phyloP scores from a whole-genome alignment of 2,888 invertebrate genomes.

The Mermis nigrescens region DNA sequence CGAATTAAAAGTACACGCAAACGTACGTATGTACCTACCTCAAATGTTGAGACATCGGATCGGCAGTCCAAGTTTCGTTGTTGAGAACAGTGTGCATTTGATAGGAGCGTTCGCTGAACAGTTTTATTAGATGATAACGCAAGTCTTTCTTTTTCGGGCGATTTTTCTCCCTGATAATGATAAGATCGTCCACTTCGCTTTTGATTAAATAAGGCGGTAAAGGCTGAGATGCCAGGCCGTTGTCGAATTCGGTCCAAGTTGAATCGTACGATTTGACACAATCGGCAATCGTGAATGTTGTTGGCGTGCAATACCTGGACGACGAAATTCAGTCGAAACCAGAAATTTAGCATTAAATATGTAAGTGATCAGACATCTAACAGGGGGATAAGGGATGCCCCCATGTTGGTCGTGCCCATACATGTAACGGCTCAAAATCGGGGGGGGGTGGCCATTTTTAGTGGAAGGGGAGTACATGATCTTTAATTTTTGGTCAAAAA shows the following conservation, averaged over 20 bases:
- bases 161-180: neutral
- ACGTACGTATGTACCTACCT: neutral
- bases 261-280: neutral
- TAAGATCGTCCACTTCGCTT: neutral
- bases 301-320: neutral
- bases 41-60: neutral
- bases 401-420: too few species aligned
- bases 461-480: too few species aligned
- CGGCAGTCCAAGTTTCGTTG: neutral
- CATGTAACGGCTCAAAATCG: too few species aligned
- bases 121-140: constrained; percentile 59
- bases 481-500: too few species aligned
- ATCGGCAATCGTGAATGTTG: neutral
- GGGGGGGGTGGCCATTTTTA: too few species aligned
- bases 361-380: too few species aligned
- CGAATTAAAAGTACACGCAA: too few species aligned
- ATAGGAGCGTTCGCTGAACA: constrained; percentile 44
- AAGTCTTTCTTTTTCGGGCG: constrained; percentile 37
- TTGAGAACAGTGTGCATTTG: constrained; percentile 48
- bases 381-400: too few species aligned
- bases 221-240: neutral
- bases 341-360: too few species aligned
- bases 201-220: neutral
- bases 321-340: too few species aligned
- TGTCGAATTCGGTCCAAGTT: neutral